Percentiles rank a stretch among this genome's conserved stretches.
These are phyloP conservation scores for Diabrotica undecimpunctata DNA, from an alignment of 1,140 invertebrate species.

Conservation along the genomic window DNA sequence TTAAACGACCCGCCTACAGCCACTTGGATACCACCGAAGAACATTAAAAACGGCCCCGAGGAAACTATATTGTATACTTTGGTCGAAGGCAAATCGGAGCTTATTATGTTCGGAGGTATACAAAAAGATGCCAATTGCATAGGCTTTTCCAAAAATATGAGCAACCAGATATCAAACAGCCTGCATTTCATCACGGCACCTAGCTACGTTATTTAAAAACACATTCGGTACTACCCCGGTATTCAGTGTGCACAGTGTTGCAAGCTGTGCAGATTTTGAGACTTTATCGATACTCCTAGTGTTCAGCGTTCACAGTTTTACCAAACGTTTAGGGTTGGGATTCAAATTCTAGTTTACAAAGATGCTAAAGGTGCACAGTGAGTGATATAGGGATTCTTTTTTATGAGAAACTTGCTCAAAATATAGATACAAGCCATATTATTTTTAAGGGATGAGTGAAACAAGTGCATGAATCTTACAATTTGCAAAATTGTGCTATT, in stretches of 20 bases:
- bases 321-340: too few relatives aligned
- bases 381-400: too few relatives aligned
- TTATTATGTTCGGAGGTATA: conserved; percentile 93
- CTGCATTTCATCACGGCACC: conserved; percentile 75
- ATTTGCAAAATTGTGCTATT: too few relatives aligned
- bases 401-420: too few relatives aligned
- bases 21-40: conserved; percentile 72
- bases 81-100: conserved; percentile 82
- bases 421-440: too few relatives aligned
- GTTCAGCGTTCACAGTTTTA: neutral
- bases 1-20: conserved; percentile 62
- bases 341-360: too few relatives aligned
- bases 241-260: neutral
- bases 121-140: conserved; percentile 65
- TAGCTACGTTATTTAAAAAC: conserved; percentile 61
- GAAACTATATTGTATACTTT: conserved; percentile 88
- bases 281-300: conserved; percentile 1
- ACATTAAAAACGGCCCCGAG: conserved; percentile 69
- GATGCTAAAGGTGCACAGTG: too few relatives aligned
- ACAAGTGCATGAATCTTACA: too few relatives aligned
- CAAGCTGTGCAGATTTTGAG: neutral
- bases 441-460: too few relatives aligned
- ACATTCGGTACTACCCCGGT: neutral
- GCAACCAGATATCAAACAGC: conserved; percentile 69
- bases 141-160: conserved; percentile 47